A percentile compares a stretch with the other conserved stretches of the same genome.
These are phyloP conservation scores for Leptopterna dolabrata DNA, from an alignment of 2,888 invertebrate genomes.

Conservation along the genomic window DNA sequence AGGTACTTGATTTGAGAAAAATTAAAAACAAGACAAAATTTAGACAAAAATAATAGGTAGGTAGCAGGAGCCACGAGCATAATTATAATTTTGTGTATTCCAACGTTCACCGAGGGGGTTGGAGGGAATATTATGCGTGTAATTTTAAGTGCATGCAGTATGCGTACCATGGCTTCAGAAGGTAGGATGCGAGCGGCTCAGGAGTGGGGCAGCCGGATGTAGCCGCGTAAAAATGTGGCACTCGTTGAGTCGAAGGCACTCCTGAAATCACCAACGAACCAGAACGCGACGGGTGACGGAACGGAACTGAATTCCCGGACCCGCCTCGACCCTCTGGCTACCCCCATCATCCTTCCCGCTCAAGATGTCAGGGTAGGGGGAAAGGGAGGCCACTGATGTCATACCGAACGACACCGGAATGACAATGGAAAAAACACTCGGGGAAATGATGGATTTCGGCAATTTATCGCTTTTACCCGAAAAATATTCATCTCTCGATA, in stretches of 20 bases:
- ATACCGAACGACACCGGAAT: not conserved
- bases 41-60: too few species aligned
- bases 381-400: not conserved
- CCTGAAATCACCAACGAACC: not conserved
- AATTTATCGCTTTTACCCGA: not conserved
- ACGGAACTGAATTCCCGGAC: constrained; percentile 25
- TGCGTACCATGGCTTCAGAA: not conserved
- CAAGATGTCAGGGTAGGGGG: not conserved
- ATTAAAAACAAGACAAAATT: too few species aligned
- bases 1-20: too few species aligned
- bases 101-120: too few species aligned
- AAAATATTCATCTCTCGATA: not conserved
- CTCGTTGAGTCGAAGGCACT: not conserved
- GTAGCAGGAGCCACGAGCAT: too few species aligned
- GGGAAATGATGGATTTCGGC: not conserved
- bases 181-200: not conserved
- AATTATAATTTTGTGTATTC: too few species aligned
- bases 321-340: not conserved
- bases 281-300: constrained; percentile 12
- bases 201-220: constrained; percentile 26
- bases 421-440: not conserved
- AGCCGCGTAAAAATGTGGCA: constrained; percentile 28
- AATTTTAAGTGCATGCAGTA: not conserved
- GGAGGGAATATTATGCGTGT: too few species aligned
- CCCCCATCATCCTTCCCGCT: not conserved